Base-by-base conservation (phyloP, 2,797 vertebrate genomes). In the Falco rusticolus region DNA sequence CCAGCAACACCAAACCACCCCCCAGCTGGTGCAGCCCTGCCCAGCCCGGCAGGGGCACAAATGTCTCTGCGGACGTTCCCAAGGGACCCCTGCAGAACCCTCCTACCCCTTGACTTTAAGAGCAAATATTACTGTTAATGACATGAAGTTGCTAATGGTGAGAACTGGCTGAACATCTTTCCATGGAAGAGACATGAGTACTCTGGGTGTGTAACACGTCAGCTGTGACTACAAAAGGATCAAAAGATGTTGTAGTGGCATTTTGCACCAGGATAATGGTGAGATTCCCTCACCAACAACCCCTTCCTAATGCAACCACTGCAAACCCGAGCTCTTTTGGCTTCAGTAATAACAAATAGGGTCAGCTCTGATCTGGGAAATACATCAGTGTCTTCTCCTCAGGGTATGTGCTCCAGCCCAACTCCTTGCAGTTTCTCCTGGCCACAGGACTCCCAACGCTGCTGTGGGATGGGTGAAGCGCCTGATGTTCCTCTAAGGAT, bases 101-200 rank as follows among this genome's bases (percentile, higher is more conserved):
- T 64, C 13, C 45, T 8, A 0, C 3, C 34, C 47, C 74, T 8
- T 8, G 47, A 0, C 18, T 1, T 22, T 2, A 9, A 45, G 25
- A 34, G 71, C 34, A 74, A 65, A 33, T 6, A 3, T 29, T 11
- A 8, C 65, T 43, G 39, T 5, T 78, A 39, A 4, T 4, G 69
- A 13, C 0, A 0, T 13, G 48, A 28, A 5, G 39, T 0, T 63
- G 83, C 21, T 31, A 5, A 6, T 4, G 41, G 65, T 16, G 48
- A 84, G 53, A 66, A 25, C 13, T 21, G 68, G 80, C 93, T 93
- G 89, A 3, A 94, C 81, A 89, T 54, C 84, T 39, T 81, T 74
- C 60, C 29, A 0, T 1, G 45, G 72, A 14, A 43, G 60, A 64
- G 63, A 4, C 56, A 47, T 19, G 51, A 86, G 50, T 3, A 51